Percentiles rank a stretch among this genome's conserved stretches.
Evolutionary conservation across 2,113 vertebrate species (phyloP).

Genomic region (Gymnarchus niloticus): DNA sequence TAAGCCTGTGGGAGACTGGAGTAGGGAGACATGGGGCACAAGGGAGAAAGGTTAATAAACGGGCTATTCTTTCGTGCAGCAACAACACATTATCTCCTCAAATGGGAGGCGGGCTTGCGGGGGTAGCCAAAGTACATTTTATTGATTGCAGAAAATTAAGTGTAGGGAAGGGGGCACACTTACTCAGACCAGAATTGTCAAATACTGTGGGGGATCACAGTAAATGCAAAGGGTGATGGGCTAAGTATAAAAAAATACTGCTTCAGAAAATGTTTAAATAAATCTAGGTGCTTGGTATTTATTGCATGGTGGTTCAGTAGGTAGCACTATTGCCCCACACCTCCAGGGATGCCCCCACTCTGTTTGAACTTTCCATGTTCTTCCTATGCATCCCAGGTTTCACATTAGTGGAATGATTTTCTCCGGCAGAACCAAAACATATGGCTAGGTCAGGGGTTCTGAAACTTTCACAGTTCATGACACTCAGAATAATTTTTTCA

Average conservation of each 20-base stretch:
- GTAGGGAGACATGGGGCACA: conserved; percentile 21
- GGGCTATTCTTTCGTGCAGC: conserved; percentile 21
- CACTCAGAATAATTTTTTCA: no score
- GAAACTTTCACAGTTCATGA: no score
- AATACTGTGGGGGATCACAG: background rate
- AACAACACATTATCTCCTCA: conserved; percentile 17
- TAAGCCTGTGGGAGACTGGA: conserved; percentile 23
- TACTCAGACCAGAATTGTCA: background rate
- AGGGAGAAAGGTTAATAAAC: conserved; percentile 30
- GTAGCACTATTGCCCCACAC: background rate
- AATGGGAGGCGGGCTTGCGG: background rate
- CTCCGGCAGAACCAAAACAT: background rate
- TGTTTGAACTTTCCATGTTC: background rate
- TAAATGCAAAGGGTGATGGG: background rate
- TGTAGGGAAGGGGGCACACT: background rate
- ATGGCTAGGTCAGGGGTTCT: background rate
- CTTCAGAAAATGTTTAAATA: background rate
- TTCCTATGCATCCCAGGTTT: background rate
- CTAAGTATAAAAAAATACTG: background rate
- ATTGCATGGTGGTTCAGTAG: background rate
- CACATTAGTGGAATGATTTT: background rate
- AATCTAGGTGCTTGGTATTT: background rate
- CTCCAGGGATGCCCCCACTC: no score
- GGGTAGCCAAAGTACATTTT: conserved; percentile 3
- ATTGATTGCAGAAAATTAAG: conserved; percentile 21